Conservation (phyloP, 2,797 vertebrate species). For the Melopsittacus undulatus region DNA sequence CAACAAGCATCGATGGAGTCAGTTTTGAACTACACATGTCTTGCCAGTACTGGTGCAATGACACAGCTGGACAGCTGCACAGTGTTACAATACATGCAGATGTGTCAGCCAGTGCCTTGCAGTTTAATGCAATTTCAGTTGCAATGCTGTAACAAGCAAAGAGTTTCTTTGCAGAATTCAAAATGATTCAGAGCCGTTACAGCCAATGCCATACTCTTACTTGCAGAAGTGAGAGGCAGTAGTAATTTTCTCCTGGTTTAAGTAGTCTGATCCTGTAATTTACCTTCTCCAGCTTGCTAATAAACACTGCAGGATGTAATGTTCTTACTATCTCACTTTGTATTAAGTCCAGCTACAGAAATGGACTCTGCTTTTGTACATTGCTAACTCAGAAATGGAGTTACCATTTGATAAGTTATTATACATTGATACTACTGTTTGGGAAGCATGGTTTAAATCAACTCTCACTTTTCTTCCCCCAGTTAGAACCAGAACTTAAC, state of each 20-base stretch:
- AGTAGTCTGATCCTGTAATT: neutral
- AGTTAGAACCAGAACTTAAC: neutral
- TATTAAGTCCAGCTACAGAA: neutral
- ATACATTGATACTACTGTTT: neutral
- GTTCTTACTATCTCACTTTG: neutral
- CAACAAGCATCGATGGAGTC: neutral
- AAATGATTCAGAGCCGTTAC: neutral
- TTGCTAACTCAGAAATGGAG: neutral
- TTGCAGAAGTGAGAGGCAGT: neutral
- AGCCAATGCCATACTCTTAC: neutral
- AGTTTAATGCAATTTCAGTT: neutral
- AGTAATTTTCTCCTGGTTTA: neutral
- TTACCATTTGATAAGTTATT: neutral
- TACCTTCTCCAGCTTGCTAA: neutral
- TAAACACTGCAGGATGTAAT: neutral
- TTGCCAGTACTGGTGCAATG: neutral
- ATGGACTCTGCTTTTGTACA: neutral
- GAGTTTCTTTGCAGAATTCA: neutral
- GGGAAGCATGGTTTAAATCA: neutral
- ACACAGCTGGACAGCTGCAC: neutral
- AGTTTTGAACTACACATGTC: neutral
- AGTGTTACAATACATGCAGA: neutral
- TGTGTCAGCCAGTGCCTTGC: neutral
- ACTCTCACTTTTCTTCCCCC: neutral
- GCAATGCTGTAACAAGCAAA: neutral